A percentile compares a stretch with the other conserved stretches of the same genome.
phyloP scores from a whole-genome alignment of 1,140 invertebrate genomes.

The Ooceraea biroi region DNA sequence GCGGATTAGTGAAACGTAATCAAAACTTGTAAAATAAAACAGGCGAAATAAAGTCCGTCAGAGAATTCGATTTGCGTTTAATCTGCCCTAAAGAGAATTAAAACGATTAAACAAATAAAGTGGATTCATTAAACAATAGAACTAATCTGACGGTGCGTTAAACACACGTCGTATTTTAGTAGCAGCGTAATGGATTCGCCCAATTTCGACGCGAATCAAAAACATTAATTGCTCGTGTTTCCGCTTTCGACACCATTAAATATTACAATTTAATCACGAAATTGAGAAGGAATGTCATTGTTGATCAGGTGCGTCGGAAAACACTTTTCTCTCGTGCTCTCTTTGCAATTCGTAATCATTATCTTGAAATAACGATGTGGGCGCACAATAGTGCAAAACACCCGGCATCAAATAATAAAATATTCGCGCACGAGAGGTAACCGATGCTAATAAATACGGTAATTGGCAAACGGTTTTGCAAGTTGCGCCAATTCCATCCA shows the following conservation, averaged over 20 bases:
- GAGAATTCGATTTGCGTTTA: constrained; percentile 4
- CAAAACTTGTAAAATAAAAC: background rate
- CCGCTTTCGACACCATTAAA: constrained; percentile 32
- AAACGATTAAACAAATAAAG: constrained; percentile 43
- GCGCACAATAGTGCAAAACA: background rate
- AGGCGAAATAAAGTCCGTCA: background rate
- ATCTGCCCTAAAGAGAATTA: constrained; percentile 24
- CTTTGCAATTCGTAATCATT: constrained; percentile 25
- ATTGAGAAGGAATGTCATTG: constrained; percentile 31
- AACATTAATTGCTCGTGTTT: constrained; percentile 29
- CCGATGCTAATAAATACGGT: constrained; percentile 29
- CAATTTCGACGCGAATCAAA: constrained; percentile 49
- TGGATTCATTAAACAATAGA: constrained; percentile 57
- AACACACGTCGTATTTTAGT: constrained; percentile 26
- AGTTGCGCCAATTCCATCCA: constrained; percentile 1
- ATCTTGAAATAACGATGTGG: background rate
- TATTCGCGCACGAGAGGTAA: background rate
- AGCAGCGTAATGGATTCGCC: constrained; percentile 48
- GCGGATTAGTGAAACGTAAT: background rate
- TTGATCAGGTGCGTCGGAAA: background rate
- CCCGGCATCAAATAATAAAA: background rate
- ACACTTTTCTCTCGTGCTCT: background rate
- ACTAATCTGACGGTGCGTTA: constrained; percentile 44
- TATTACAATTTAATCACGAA: constrained; percentile 50
- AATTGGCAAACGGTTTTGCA: constrained; percentile 28